Conservation (phyloP, 1,140 invertebrate genomes). For the Odontomachus brunneus region DNA sequence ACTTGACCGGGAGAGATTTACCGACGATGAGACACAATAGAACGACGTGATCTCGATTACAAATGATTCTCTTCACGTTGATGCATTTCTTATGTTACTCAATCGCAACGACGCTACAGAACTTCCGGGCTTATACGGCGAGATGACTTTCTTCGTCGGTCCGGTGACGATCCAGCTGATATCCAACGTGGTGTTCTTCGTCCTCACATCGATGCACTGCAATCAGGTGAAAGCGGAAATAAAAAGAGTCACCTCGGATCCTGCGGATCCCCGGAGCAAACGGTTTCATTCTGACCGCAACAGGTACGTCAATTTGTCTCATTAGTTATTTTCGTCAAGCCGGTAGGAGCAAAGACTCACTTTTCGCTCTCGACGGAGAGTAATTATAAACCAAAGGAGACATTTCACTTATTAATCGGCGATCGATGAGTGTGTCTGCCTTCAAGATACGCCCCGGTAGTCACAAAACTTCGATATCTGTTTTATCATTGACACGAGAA, state of each 20-base stretch:
- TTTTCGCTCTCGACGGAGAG: background rate
- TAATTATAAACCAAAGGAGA: background rate
- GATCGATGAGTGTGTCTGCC: background rate
- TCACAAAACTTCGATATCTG: too few relatives aligned
- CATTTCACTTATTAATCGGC: background rate
- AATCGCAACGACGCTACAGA: conserved; percentile 41
- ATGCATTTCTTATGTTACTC: background rate
- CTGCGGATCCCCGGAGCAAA: conserved; percentile 82
- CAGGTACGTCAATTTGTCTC: conserved; percentile 84
- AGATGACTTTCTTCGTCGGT: conserved; percentile 87
- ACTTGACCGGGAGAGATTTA: background rate
- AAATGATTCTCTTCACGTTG: background rate
- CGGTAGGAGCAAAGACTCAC: background rate
- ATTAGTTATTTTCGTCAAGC: background rate
- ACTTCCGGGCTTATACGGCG: conserved; percentile 43
- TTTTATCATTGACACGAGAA: too few relatives aligned
- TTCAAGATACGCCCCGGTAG: too few relatives aligned
- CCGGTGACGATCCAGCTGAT: conserved; percentile 88
- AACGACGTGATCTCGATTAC: background rate
- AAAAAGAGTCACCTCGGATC: conserved; percentile 86
- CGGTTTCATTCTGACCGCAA: conserved; percentile 88
- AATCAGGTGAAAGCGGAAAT: conserved; percentile 90
- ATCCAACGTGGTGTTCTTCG: conserved; percentile 89
- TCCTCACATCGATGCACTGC: conserved; percentile 88
- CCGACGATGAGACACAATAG: background rate